Evolutionary conservation across 2,797 vertebrate species (phyloP), one percentile per base, ranked within the genome.

Genomic region (Babyrousa celebensis): DNA sequence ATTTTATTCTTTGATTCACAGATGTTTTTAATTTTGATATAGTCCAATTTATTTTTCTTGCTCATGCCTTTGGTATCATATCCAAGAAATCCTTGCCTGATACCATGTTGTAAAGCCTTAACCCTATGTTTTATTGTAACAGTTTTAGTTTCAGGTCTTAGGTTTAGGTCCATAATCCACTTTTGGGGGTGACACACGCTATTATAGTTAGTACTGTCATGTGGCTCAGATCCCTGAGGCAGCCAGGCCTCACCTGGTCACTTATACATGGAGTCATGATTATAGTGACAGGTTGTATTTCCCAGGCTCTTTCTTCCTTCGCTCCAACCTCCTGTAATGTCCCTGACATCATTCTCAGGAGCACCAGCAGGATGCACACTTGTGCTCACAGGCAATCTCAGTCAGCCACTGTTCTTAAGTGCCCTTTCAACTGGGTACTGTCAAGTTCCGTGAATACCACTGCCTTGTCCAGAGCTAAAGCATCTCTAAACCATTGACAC

Each of bases 71-170:
- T 27, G 36, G 18, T 17, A 1, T 82, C 43, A 71, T 70, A 68
- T 70, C n/a, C 0, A 32, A 74, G 71, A 95, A 94, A 68, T 83
- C 23, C 48, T 54, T 74, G 40, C 63, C 58, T 90, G 83, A 90
- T 74, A 15, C 4, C 21, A 5, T 65, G 27, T 58, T 36, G 29
- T 63, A 16, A 84, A 70, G 23, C 18, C 56, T 72, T 82, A 6
- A 6, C 15, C 4, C 5, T 54, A 2, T 56, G 6, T 67, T 92
- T 96, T 91, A 29, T 56, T 70, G 25, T 71, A 70, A 85, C 25
- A 54, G 6, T 60, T 80, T 77, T 63, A 92, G 56, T 89, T 91
- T 62, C 6, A 78, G 43, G 32, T 54, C 65, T 85, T 70, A 74
- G 0, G 40, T 75, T 82, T 27, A 83, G 36, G 23, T 48, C 8